A percentile compares a stretch with the other conserved stretches of the same genome.
Conservation (phyloP, 1,140 invertebrate genomes). For the Periplaneta americana region DNA sequence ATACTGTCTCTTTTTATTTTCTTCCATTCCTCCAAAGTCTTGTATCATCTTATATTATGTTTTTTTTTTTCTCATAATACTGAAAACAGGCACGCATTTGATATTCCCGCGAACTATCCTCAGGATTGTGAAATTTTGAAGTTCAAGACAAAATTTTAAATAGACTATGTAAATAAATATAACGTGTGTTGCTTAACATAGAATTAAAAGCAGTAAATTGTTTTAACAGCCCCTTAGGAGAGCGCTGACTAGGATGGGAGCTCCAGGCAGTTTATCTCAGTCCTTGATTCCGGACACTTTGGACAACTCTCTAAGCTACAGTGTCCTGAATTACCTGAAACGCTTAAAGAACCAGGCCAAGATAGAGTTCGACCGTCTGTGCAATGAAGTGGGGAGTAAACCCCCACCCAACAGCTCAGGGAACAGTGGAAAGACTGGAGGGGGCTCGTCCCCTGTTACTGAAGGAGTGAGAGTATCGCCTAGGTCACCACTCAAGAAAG, state of each 20-base stretch:
- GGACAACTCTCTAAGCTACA: conserved; percentile 90
- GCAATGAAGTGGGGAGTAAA: conserved; percentile 53
- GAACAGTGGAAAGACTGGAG: conserved; percentile 12
- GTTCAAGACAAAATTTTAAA: no score
- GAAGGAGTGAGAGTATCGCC: conserved; percentile 70
- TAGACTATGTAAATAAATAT: no score
- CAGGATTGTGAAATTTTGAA: no score
- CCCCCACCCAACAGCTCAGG: conserved; percentile 12
- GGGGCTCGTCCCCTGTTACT: conserved; percentile 30
- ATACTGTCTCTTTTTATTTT: no score
- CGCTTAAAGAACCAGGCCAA: conserved; percentile 94
- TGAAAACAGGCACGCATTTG: no score
- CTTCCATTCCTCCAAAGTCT: no score
- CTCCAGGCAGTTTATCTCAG: conserved; percentile 68
- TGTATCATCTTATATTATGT: no score
- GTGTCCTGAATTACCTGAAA: conserved; percentile 91
- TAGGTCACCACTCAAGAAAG: conserved; percentile 61
- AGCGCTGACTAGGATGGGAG: conserved; percentile 86
- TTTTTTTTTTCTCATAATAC: no score
- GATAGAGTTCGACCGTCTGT: conserved; percentile 89
- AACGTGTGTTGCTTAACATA: no score
- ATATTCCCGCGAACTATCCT: no score
- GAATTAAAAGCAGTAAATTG: no score
- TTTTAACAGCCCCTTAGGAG: conserved; percentile 81
- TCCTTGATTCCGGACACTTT: conserved; percentile 85